phyloP scores from a whole-genome alignment of 1,140 invertebrate species.

The Cydia amplana region DNA sequence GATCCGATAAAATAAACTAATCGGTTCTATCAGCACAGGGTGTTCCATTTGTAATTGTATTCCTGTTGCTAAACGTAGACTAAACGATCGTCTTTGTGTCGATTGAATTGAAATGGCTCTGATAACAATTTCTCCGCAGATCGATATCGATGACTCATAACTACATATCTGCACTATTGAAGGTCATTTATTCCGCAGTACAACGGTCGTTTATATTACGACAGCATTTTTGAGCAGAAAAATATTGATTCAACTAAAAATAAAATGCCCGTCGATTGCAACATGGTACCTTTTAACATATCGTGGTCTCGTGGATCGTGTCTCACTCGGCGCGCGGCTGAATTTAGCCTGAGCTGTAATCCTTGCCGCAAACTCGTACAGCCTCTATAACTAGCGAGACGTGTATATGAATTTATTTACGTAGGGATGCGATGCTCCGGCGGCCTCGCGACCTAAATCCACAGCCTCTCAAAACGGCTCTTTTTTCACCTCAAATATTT shows the following conservation, averaged over 20 bases:
- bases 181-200: neutral
- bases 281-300: slow-evolving; percentile 17
- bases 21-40: neutral
- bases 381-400: slow-evolving; percentile 58
- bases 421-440: slow-evolving; percentile 60
- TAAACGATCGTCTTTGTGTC: slow-evolving; percentile 2
- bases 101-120: slow-evolving; percentile 24
- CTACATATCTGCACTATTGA: slow-evolving; percentile 43
- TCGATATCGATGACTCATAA: slow-evolving; percentile 62
- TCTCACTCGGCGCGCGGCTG: slow-evolving; percentile 33
- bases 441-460: slow-evolving; percentile 62
- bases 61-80: neutral
- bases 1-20: slow-evolving; percentile 21
- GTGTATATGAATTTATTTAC: slow-evolving; percentile 57
- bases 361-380: slow-evolving; percentile 42
- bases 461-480: slow-evolving; percentile 36
- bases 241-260: slow-evolving; percentile 25
- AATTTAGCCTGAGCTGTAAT: slow-evolving; percentile 40
- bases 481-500: slow-evolving; percentile 41
- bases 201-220: slow-evolving; percentile 41
- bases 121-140: slow-evolving; percentile 46
- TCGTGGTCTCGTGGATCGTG: slow-evolving; percentile 22
- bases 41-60: neutral
- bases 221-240: neutral
- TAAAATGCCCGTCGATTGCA: slow-evolving; percentile 5